Conservation (phyloP, 2,888 invertebrate species). For the Chrysolina haemoptera region DNA sequence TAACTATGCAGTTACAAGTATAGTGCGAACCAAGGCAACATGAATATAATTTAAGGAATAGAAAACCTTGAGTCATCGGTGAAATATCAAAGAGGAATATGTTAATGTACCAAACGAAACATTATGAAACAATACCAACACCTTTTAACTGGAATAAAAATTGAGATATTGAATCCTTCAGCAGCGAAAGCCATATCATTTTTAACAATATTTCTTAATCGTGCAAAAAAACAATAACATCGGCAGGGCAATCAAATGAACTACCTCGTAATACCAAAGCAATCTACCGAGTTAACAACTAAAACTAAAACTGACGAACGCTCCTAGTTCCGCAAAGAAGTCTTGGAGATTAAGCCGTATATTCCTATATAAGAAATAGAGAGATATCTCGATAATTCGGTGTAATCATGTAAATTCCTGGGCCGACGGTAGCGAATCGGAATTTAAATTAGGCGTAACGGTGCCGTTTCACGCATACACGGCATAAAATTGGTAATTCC, state of each 20-base stretch:
- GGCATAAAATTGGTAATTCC: conserved; percentile 1
- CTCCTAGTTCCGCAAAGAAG: neutral
- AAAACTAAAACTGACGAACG: neutral
- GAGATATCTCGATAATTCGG: conserved; percentile 1
- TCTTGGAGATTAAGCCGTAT: neutral
- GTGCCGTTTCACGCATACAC: neutral
- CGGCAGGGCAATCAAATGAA: neutral
- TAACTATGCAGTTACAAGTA: too few relatives aligned
- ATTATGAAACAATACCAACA: too few relatives aligned
- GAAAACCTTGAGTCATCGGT: too few relatives aligned
- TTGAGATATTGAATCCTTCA: too few relatives aligned
- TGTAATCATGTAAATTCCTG: neutral
- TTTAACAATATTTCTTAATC: too few relatives aligned
- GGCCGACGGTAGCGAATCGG: neutral
- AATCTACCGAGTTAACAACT: neutral
- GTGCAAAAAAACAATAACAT: too few relatives aligned
- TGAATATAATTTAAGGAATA: too few relatives aligned
- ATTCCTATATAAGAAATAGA: neutral
- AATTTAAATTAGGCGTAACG: neutral
- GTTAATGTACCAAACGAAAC: too few relatives aligned
- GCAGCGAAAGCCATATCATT: too few relatives aligned
- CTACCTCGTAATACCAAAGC: neutral
- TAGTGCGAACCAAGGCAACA: too few relatives aligned
- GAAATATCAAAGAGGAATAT: too few relatives aligned
- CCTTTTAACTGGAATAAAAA: too few relatives aligned